A percentile compares a stretch with the other conserved stretches of the same genome.
Evolutionary conservation across 64 coral and sea anemone species (phyloP).

Genomic region (Porites australiensis): DNA sequence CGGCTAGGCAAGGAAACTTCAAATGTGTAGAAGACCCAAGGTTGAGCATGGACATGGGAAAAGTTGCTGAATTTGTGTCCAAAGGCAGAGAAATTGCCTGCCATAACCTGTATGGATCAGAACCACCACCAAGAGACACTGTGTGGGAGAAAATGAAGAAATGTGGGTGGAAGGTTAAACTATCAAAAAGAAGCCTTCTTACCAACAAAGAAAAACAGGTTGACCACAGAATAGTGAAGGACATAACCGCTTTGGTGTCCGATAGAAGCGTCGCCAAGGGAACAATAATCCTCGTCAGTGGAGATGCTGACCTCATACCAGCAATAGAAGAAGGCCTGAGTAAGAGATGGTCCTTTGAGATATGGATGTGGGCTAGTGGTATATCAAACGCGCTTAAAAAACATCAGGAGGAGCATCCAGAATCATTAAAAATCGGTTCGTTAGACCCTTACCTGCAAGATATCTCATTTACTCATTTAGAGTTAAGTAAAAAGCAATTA

Average conservation of each 20-base stretch:
- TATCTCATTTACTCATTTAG: neutral
- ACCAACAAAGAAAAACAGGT: slow-evolving; percentile 38
- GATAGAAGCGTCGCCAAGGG: neutral
- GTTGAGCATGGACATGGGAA: slow-evolving; percentile 9
- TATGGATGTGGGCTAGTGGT: slow-evolving; percentile 24
- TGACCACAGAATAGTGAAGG: slow-evolving; percentile 7
- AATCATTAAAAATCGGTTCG: neutral
- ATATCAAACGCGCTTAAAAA: neutral
- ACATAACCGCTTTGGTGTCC: neutral
- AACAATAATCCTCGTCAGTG: slow-evolving; percentile 1
- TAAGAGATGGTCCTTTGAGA: slow-evolving; percentile 14
- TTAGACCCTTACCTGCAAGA: neutral
- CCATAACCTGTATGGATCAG: slow-evolving; percentile 19
- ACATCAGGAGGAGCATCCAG: neutral
- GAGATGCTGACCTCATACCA: slow-evolving; percentile 37
- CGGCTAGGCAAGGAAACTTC: neutral
- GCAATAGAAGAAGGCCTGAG: neutral
- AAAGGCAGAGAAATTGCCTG: slow-evolving; percentile 13
- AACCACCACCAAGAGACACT: slow-evolving; percentile 30
- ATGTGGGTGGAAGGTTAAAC: neutral
- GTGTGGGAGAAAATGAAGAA: slow-evolving; percentile 24
- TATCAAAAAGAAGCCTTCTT: neutral
- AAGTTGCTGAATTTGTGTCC: neutral
- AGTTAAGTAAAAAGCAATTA: neutral
- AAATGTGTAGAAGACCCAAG: slow-evolving; percentile 26